Evolutionary conservation across 2,797 vertebrate species (phyloP).

Genomic region (Fistularia tabacaria): DNA sequence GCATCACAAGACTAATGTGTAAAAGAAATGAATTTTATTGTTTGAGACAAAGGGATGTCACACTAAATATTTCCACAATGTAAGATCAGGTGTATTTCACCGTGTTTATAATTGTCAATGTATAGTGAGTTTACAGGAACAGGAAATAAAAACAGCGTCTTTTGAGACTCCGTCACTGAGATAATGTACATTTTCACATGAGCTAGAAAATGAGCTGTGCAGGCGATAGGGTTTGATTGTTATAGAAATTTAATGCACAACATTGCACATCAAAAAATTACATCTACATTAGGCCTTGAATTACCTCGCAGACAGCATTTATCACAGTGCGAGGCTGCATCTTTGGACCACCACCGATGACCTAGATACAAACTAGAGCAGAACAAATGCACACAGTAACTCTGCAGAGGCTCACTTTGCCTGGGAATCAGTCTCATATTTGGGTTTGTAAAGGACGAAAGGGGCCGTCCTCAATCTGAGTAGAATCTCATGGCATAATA

Average conservation of each 20-base stretch:
- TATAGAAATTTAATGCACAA: neutral
- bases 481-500: constrained; percentile 50
- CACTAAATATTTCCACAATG: too few species aligned
- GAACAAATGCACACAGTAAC: constrained; percentile 60
- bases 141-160: too few species aligned
- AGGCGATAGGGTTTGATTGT: neutral
- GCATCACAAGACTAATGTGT: too few species aligned
- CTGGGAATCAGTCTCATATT: constrained; percentile 72
- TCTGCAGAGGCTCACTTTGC: constrained; percentile 59
- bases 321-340: constrained; percentile 35
- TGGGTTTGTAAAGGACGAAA: constrained; percentile 68
- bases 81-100: too few species aligned
- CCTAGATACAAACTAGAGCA: constrained; percentile 71
- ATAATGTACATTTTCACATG: too few species aligned
- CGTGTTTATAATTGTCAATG: too few species aligned
- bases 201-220: neutral
- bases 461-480: constrained; percentile 68
- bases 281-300: constrained; percentile 4
- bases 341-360: constrained; percentile 53
- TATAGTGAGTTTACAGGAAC: too few species aligned
- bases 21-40: too few species aligned
- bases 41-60: too few species aligned
- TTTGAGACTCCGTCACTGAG: too few species aligned
- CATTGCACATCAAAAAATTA: neutral
- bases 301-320: constrained; percentile 9